Evolutionary conservation across 2,888 invertebrate species (phyloP).

Genomic region (Yponomeuta cagnagella): DNA sequence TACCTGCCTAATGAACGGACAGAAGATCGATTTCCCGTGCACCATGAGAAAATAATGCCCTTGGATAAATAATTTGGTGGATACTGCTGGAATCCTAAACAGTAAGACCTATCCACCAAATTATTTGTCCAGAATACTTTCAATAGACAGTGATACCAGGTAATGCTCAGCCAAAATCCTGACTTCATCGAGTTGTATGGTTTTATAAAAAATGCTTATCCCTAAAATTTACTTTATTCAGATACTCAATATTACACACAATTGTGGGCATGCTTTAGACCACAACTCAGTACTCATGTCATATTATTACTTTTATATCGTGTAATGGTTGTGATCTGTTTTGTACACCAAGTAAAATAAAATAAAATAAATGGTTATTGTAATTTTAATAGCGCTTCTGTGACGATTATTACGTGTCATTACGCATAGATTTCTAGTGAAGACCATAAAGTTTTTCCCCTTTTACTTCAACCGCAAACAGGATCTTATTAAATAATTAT

Average conservation of each 20-base stretch:
- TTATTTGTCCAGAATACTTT: no score
- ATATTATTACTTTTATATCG: no score
- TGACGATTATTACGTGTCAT: neutral
- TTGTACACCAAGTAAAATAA: neutral
- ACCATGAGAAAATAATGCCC: constrained; percentile 72
- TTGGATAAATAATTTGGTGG: constrained; percentile 12
- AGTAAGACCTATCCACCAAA: no score
- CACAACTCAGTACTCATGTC: no score
- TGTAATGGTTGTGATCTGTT: no score
- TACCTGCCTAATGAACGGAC: constrained; percentile 61
- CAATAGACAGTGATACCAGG: no score
- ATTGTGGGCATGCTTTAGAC: no score
- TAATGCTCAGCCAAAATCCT: no score
- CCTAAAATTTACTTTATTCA: no score
- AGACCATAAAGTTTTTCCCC: neutral
- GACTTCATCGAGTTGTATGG: no score
- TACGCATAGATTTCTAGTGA: neutral
- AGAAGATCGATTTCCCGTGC: constrained; percentile 65
- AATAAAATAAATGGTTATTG: neutral
- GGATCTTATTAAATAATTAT: constrained; percentile 11
- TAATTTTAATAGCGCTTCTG: neutral
- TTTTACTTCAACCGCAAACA: neutral
- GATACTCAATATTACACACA: no score
- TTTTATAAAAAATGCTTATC: no score
- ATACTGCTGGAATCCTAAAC: neutral